phyloP scores from a whole-genome alignment of 2,888 invertebrate species.

The Spialia ferax region DNA sequence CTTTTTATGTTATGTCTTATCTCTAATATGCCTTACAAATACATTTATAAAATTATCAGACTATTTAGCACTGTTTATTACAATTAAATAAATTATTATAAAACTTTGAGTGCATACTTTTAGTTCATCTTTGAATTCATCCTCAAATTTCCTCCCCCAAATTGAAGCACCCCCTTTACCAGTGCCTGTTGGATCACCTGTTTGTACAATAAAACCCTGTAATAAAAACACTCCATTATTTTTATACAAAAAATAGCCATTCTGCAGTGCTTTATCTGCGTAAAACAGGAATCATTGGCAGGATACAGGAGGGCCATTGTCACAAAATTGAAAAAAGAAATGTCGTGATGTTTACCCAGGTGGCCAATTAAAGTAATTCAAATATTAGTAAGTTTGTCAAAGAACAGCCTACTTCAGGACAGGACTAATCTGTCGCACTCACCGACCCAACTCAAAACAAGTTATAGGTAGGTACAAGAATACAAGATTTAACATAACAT shows the following conservation, averaged over 20 bases:
- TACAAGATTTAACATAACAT: no score
- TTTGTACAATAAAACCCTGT: constrained; percentile 95
- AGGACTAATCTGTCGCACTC: no score
- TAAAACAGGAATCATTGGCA: no score
- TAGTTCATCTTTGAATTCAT: constrained; percentile 97
- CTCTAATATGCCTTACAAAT: constrained; percentile 4
- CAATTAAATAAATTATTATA: constrained; percentile 25
- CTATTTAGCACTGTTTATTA: constrained; percentile 21
- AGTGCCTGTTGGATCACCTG: constrained; percentile 94
- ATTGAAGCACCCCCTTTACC: constrained; percentile 99
- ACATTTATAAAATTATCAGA: constrained; percentile 1
- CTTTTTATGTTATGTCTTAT: background rate
- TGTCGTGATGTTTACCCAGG: no score
- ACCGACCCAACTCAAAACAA: no score
- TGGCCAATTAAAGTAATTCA: no score
- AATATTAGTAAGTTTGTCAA: no score
- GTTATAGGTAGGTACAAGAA: background rate
- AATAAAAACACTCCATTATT: constrained; percentile 58
- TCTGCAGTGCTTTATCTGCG: no score
- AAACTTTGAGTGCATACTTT: constrained; percentile 80
- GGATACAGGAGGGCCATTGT: no score
- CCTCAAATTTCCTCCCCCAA: constrained; percentile 98
- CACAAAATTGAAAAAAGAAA: no score
- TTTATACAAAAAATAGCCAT: background rate
- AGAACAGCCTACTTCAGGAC: no score